These are phyloP conservation scores for Epinephelus lanceolatus DNA, from an alignment of 2,113 vertebrate genomes.

Conservation along the genomic window DNA sequence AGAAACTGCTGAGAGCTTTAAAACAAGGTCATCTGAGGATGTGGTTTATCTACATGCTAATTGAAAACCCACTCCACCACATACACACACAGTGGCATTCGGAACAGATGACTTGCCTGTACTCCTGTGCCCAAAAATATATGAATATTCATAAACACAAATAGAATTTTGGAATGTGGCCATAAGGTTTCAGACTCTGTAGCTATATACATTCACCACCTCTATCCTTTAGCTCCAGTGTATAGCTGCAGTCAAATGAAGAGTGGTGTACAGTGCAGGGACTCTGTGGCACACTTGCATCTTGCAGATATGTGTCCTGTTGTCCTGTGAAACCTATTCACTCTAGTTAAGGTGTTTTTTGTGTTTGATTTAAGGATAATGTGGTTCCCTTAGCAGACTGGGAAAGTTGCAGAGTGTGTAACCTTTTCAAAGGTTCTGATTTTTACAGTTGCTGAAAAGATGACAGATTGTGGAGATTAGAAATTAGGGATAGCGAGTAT, in stretches of 20 bases:
- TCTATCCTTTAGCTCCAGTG: slow-evolving; percentile 24
- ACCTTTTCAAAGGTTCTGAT: neutral
- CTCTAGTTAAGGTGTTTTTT: neutral
- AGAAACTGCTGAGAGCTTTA: neutral
- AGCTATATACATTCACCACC: slow-evolving; percentile 43
- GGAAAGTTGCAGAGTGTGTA: neutral
- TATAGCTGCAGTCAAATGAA: slow-evolving; percentile 29
- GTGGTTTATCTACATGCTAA: slow-evolving; percentile 26
- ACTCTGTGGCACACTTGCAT: slow-evolving; percentile 30
- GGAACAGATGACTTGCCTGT: slow-evolving; percentile 33
- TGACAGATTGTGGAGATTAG: neutral
- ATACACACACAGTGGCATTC: neutral
- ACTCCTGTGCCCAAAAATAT: slow-evolving; percentile 24
- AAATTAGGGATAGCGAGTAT: neutral
- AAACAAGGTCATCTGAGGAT: slow-evolving; percentile 18
- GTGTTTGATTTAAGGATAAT: neutral
- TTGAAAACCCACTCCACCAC: slow-evolving; percentile 30
- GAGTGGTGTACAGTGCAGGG: slow-evolving; percentile 41
- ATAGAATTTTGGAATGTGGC: slow-evolving; percentile 38
- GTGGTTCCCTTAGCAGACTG: neutral
- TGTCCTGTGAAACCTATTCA: slow-evolving; percentile 3
- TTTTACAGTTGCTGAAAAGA: neutral
- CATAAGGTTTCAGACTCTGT: slow-evolving; percentile 49
- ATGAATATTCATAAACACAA: slow-evolving; percentile 65
- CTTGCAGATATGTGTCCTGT: slow-evolving; percentile 4